Evolutionary conservation across 2,797 vertebrate genomes (phyloP), one percentile per base, ranked within the genome.

Genomic region (Furcifer pardalis): DNA sequence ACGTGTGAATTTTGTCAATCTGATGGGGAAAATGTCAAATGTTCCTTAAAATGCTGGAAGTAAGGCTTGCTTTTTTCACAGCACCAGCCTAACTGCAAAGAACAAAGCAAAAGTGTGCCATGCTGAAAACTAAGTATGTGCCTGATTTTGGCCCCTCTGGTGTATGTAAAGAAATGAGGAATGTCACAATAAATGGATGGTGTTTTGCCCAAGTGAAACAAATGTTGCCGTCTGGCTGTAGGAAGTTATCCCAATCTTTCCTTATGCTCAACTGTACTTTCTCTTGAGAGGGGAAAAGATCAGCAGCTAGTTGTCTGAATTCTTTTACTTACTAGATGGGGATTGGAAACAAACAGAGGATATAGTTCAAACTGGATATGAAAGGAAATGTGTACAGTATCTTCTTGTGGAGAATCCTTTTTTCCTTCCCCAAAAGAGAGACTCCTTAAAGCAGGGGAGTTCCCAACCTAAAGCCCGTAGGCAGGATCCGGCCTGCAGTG

Each of bases 11-110:
- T 88, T 90, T 79, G 82, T 89, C 83, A 90, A 82, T 87, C 68
- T 89, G 86, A 90, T 62, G 82, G 86, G n/a, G 72, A 90, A 85
- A 92, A 88, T 10, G 74, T 81, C 68, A 52, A 77, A 81, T 17
- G 7, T 32, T 49, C 27, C 27, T 46, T 13, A 71, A 27, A 35
- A 1, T 12, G 13, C 30, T 3, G 12, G 32, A 49, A 32, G 10
- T 3, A 76, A 69, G 49, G 46, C 1, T 65, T 9, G 80, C 82
- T 44, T 84, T 76, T 62, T 35, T 69, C 84, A 77, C 79, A 81
- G 49, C 23, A 63, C 32, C 81, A 42, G 37, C n/a, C 52, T 63
- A 65, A 78, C 37, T 86, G 72, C 62, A 77, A 59, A 88, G 91
- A 35, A 91, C 88, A 75, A 75, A 73, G 37, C 60, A 90, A 89